These are phyloP conservation scores for Ferrisia virgata DNA, from an alignment of 2,888 invertebrate species.

Conservation along the genomic window DNA sequence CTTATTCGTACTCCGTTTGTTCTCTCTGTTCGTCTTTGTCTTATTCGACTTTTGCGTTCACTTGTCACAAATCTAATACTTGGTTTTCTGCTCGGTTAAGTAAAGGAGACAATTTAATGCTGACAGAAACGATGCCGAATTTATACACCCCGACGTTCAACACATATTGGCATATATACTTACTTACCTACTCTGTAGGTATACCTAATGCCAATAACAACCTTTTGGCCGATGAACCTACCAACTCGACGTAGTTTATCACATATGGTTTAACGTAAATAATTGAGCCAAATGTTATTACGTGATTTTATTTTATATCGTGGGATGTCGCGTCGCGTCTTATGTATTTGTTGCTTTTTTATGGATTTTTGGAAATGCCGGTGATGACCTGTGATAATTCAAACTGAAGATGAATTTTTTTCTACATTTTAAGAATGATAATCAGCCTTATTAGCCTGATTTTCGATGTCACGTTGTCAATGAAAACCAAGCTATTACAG, in stretches of 20 bases:
- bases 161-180: slow-evolving; percentile 15
- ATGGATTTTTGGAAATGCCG: too few species aligned
- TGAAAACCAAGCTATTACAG: too few species aligned
- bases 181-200: too few species aligned
- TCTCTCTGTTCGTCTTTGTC: too few species aligned
- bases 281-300: background rate
- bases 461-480: too few species aligned
- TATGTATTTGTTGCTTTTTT: too few species aligned
- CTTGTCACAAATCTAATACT: slow-evolving; percentile 24
- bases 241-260: background rate
- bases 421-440: too few species aligned
- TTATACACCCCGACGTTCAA: slow-evolving; percentile 1
- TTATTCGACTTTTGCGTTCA: background rate
- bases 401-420: too few species aligned
- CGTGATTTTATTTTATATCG: background rate
- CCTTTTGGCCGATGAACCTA: slow-evolving; percentile 15
- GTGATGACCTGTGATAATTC: too few species aligned
- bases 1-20: too few species aligned
- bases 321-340: too few species aligned
- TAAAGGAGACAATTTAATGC: slow-evolving; percentile 29
- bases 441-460: too few species aligned
- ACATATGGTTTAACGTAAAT: background rate
- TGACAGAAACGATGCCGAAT: slow-evolving; percentile 20
- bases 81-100: slow-evolving; percentile 29
- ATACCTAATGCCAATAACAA: slow-evolving; percentile 2